Conservation (phyloP, 2,113 vertebrate genomes). For the Tichodroma muraria region DNA sequence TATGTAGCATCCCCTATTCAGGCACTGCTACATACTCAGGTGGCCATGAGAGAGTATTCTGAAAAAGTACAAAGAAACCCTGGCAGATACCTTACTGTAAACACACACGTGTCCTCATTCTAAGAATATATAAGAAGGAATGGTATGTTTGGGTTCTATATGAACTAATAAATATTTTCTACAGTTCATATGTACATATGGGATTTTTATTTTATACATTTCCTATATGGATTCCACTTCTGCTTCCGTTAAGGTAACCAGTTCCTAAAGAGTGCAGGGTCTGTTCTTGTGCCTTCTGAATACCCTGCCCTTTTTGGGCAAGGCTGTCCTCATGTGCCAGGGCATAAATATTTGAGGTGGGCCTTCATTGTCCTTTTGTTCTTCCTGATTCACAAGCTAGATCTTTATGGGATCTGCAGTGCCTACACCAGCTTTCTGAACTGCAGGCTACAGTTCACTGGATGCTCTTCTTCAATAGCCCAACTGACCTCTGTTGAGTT, state of each 20-base stretch:
- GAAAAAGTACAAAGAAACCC: neutral
- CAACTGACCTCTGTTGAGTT: neutral
- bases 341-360: neutral
- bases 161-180: neutral
- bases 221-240: neutral
- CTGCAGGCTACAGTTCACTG: neutral
- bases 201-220: neutral
- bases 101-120: neutral
- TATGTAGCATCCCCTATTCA: neutral
- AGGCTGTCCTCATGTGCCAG: neutral
- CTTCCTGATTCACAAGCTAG: neutral
- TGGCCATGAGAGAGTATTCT: neutral
- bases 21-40: neutral
- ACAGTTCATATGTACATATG: neutral
- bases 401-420: neutral
- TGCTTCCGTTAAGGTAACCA: neutral
- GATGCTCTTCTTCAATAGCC: neutral
- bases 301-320: neutral
- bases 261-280: rapidly evolving
- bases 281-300: neutral
- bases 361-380: neutral
- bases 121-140: neutral
- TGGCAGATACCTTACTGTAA: neutral
- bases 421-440: neutral
- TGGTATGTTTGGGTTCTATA: neutral